Conservation (phyloP, 2,797 vertebrate genomes). For the Mormyrus proboscirostris region DNA sequence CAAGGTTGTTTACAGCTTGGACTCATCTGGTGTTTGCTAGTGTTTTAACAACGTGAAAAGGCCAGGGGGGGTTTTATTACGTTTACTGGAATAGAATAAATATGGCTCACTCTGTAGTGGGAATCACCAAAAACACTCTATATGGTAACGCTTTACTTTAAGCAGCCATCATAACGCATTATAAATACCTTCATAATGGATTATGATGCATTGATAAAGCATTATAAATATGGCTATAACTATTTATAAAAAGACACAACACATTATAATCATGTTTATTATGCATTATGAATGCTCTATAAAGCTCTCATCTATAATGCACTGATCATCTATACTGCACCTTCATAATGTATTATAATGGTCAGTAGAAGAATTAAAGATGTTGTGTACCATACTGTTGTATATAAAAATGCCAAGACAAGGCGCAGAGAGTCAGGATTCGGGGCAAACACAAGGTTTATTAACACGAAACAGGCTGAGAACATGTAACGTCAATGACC, state of each 20-base stretch:
- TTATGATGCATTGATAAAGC: background rate
- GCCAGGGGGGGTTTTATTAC: background rate
- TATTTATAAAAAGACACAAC: background rate
- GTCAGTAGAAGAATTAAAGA: too few relatives aligned
- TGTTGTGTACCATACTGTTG: too few relatives aligned
- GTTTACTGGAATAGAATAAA: background rate
- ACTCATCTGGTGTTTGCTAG: background rate
- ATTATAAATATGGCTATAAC: background rate
- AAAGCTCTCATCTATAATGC: background rate
- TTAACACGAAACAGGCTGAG: too few relatives aligned
- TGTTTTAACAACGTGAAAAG: background rate
- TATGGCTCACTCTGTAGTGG: background rate
- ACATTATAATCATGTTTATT: background rate
- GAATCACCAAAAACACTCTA: background rate
- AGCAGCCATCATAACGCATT: background rate
- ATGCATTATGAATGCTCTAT: background rate
- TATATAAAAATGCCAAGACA: too few relatives aligned
- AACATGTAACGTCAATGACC: too few relatives aligned
- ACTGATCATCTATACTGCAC: too few relatives aligned
- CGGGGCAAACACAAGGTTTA: too few relatives aligned
- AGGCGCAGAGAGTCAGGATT: too few relatives aligned
- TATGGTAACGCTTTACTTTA: background rate
- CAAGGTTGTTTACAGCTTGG: background rate
- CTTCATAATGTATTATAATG: too few relatives aligned
- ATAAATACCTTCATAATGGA: background rate